Evolutionary conservation across 2,797 vertebrate species (phyloP), one percentile per base, ranked within the genome.

Genomic region (Arremon aurantiirostris): DNA sequence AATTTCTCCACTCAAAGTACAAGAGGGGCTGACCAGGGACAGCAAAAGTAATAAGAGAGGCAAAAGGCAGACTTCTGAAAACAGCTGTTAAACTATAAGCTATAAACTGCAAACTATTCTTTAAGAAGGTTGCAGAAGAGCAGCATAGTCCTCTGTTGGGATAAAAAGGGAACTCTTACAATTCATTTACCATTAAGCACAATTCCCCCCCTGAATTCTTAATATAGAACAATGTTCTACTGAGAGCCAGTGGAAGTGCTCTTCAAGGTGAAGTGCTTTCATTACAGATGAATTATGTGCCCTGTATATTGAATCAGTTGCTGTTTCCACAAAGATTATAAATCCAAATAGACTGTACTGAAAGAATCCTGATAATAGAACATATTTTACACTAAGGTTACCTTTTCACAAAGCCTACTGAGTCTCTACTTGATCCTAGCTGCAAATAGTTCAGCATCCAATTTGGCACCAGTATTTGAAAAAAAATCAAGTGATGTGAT

Each of bases 181-280:
- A 73, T 81, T 91, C 6, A 39, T 90, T 91, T 90, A n/a, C 34
- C 10, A 66, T 47, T 60, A 80, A 73, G 7, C 17, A 64, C 46
- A 85, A n/a, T 41, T 9, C 14, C 14, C 2, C 20, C 5, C 14
- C 12, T 3, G 37, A 66, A 56, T 49, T 92, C 59, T 80, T 44
- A 37, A 3, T 63, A 47, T 8, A 86, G 19, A 86, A 23, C 19
- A 52, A 30, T 34, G 3, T 85, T 85, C 21, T 65, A 18, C n/a
- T 49, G 56, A 49, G 30, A 64, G 22, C 11, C 3, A 2, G 28
- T 42, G 22, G 50, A 90, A 91, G 44, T 70, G 30, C 39, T 81
- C 61, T 91, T 95, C 57, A 94, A 88, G 71, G 49, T 90, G 60
- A 81, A 82, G 57, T 69, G 57, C 19, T 90, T 91, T 81, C 77